Conservation (phyloP, 2,113 vertebrate genomes). For the Aythya baeri region DNA sequence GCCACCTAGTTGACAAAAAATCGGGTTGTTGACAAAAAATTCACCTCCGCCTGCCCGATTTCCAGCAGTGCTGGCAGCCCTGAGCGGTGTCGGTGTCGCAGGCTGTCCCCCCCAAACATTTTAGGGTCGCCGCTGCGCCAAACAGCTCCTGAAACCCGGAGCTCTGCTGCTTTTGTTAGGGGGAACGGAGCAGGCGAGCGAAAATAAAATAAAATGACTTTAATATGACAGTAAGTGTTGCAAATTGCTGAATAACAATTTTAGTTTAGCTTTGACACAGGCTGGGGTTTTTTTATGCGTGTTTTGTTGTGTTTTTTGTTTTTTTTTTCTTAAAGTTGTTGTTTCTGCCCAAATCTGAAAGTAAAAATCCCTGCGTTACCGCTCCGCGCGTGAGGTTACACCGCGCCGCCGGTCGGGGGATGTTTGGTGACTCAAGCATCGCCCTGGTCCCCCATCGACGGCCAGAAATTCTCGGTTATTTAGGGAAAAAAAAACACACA, state of each 20-base stretch:
- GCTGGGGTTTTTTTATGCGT: not conserved
- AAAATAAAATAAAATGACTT: slow-evolving; percentile 57
- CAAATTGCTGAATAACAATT: slow-evolving; percentile 69
- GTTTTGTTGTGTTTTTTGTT: no score
- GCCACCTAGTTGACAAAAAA: not conserved
- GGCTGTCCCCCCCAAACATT: not conserved
- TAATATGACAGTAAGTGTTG: slow-evolving; percentile 73
- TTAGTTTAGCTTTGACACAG: slow-evolving; percentile 46
- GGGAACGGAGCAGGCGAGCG: not conserved
- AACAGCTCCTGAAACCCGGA: not conserved
- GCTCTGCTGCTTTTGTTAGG: not conserved
- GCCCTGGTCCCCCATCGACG: not conserved
- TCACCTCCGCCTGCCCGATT: not conserved
- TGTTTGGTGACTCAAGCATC: slow-evolving; percentile 15
- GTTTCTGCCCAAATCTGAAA: slow-evolving; percentile 33
- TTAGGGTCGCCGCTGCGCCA: not conserved
- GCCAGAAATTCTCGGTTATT: not conserved
- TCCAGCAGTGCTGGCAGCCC: not conserved
- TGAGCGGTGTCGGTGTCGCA: not conserved
- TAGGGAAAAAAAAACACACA: not conserved
- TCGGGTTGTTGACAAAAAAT: no score
- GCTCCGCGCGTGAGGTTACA: not conserved
- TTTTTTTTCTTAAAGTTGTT: not conserved
- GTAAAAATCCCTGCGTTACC: not conserved
- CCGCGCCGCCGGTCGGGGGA: not conserved